Evolutionary conservation across 2,797 vertebrate genomes (phyloP), one percentile per base, ranked within the genome.

Genomic region (Hyperoplus lanceolatus): DNA sequence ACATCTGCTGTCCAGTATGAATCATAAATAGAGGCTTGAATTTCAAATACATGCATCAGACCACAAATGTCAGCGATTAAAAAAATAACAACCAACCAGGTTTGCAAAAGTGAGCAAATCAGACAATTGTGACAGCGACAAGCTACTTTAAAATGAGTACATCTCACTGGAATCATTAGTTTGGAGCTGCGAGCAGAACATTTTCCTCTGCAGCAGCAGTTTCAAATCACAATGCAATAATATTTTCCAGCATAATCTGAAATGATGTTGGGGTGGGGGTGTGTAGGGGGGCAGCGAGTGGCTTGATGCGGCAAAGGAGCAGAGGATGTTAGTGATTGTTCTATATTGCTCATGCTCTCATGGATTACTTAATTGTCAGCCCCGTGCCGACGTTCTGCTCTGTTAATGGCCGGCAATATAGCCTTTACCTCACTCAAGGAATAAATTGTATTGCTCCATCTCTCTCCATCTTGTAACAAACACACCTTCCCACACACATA

Each of bases 341-440:
- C 92, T 84, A 94, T 95, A 95, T 94, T 93, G 94, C 94, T 94
- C 90, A 90, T 90, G 94, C 93, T 92, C 90, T 93, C 89, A 87
- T 93, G 93, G 93, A 94, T 95, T 94, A 94, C 94, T 95, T 95
- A 95, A 96, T 95, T 95, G 95, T 94, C 92, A 87, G 91, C 82
- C 91, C 29, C 86, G 89, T 93, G 94, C 91, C 85, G 90, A 91
- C 89, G 86, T 90, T 95, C 87, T 87, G 89, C 90, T 92, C 81
- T 88, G 90, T 94, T 95, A 95, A 96, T 94, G 94, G 93, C 84
- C 87, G 92, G 87, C 90, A 93, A 94, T 94, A 92, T 90, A 81
- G 93, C 91, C 92, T 92, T 92, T 92, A 92, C 93, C 91, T 94
- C 91, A 92, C 93, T 94, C 94, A 95, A 93, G 87, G 91, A 94